Conservation (phyloP, 2,797 vertebrate genomes). For the Coregonus ussuriensis region DNA sequence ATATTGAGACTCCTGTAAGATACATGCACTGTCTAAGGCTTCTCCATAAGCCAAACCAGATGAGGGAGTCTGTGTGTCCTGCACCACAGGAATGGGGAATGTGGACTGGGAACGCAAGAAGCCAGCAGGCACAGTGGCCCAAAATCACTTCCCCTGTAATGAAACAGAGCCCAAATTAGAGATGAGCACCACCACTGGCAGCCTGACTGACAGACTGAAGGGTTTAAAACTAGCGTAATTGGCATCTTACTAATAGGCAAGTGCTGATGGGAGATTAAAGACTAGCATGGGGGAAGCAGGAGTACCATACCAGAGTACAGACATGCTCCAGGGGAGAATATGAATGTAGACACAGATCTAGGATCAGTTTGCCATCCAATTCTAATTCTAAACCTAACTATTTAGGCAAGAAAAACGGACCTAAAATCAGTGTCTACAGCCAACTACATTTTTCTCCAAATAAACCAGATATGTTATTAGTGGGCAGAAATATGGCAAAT, state of each 20-base stretch:
- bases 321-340: conserved; percentile 4
- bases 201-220: conserved; percentile 47
- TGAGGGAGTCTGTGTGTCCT: background rate
- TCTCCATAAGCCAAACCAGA: background rate
- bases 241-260: conserved; percentile 71
- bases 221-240: conserved; percentile 77
- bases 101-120: background rate
- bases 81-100: conserved; percentile 1
- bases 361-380: conserved; percentile 21
- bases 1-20: background rate
- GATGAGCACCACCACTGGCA: conserved; percentile 40
- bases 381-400: background rate
- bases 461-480: background rate
- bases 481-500: background rate
- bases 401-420: conserved; percentile 5
- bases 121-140: conserved; percentile 13
- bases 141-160: conserved; percentile 54
- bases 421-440: conserved; percentile 2
- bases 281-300: background rate
- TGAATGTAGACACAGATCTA: conserved; percentile 28
- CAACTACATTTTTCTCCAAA: background rate
- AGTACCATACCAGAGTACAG: background rate
- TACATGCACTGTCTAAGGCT: background rate
- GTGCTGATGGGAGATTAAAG: conserved; percentile 46
- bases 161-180: conserved; percentile 68